These are phyloP conservation scores for Athripsodes cinereus DNA, from an alignment of 2,888 invertebrate species.

Conservation along the genomic window DNA sequence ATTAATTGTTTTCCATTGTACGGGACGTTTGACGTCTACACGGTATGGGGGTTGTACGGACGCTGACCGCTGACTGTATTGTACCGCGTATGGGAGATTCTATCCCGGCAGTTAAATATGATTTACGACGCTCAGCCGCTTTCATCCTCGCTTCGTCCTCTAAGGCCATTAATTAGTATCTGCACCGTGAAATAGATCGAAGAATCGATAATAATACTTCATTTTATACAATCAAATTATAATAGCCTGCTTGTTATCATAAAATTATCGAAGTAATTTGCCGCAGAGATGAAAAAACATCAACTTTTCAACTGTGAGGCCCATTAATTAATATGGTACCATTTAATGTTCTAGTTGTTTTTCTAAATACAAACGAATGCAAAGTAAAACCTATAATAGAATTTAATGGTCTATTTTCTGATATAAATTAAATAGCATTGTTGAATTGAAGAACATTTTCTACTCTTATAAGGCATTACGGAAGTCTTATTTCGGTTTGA, in stretches of 20 bases:
- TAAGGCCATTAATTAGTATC: slow-evolving; percentile 14
- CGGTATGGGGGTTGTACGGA: background rate
- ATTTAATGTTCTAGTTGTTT: no score
- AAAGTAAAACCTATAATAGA: background rate
- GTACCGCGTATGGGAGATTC: background rate
- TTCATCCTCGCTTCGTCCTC: slow-evolving; percentile 14
- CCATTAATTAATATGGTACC: no score
- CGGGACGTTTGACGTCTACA: slow-evolving; percentile 17
- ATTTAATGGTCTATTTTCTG: no score
- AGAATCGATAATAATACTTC: slow-evolving; percentile 6
- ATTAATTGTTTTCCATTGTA: slow-evolving; percentile 27
- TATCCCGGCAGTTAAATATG: slow-evolving; percentile 12
- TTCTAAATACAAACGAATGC: no score
- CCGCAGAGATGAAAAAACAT: no score
- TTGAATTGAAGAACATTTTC: background rate
- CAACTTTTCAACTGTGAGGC: no score
- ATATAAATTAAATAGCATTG: no score
- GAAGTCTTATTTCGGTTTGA: background rate
- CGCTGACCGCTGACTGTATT: background rate
- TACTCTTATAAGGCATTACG: background rate
- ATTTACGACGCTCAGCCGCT: slow-evolving; percentile 13
- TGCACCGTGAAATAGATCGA: slow-evolving; percentile 9
- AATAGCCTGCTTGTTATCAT: no score
- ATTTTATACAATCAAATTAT: background rate
- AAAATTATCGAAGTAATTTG: no score